Evolutionary conservation across 2,888 invertebrate genomes (phyloP).

Genomic region (Cepaea hortensis): DNA sequence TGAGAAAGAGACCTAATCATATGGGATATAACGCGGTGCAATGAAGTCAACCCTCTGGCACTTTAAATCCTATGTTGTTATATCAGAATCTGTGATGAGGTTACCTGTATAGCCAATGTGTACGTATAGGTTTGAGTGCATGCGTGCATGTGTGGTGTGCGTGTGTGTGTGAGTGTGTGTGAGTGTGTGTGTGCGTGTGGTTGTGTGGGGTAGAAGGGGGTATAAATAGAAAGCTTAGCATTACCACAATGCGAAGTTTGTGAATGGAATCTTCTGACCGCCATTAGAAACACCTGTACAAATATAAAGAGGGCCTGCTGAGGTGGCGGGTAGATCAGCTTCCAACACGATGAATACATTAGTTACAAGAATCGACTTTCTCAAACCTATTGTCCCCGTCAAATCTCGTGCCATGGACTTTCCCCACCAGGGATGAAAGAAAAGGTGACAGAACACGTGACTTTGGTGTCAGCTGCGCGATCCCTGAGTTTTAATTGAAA

Average conservation of each 20-base stretch:
- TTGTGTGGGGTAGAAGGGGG: not conserved
- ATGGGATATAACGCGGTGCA: too few species aligned
- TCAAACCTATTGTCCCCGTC: not conserved
- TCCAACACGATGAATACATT: not conserved
- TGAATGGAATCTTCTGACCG: not conserved
- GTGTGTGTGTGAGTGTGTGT: too few species aligned
- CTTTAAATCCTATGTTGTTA: too few species aligned
- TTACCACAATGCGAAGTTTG: not conserved
- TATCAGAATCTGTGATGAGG: too few species aligned
- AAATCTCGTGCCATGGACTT: not conserved
- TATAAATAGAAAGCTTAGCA: not conserved
- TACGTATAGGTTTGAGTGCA: too few species aligned
- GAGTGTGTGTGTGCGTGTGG: too few species aligned
- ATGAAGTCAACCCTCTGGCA: too few species aligned
- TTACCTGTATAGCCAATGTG: too few species aligned
- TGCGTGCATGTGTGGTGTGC: too few species aligned
- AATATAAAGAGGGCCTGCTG: constrained; percentile 20
- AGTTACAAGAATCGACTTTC: constrained; percentile 13
- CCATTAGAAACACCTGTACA: constrained; percentile 23
- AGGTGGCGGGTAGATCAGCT: constrained; percentile 8
- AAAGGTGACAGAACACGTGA: constrained; percentile 23
- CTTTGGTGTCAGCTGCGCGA: constrained; percentile 2
- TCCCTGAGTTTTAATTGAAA: constrained; percentile 38
- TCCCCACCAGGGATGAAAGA: not conserved
- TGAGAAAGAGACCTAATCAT: too few species aligned